Base-by-base conservation (phyloP, 2,797 vertebrate species). In the Myripristis murdjan region DNA sequence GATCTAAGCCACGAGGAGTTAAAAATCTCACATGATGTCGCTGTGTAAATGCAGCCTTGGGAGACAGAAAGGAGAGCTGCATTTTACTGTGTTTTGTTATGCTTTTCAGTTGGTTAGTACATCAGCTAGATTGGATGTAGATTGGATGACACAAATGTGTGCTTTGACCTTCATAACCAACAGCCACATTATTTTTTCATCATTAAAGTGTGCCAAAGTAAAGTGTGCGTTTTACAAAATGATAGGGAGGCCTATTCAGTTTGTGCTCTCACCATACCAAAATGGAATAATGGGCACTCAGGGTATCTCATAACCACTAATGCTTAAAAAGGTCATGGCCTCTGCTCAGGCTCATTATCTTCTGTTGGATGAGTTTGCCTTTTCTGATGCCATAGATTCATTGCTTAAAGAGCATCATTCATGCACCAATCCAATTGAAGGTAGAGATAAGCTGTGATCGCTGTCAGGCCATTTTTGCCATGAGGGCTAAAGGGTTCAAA, bases 381-480 rank as follows among this genome's bases (percentile, higher is more conserved):
- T 84, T 81, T 77, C 72, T 47, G 49, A 31, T 82, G 74, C 67
- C 67, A 67, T 55, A 47, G 75, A 88, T 82, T 77, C 65, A 73
- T 84, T 83, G 83, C 62, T 53, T 65, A 44, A 73, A 62, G 70
- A 82, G 77, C 74, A 70, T 90, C 73, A 77, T 91, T 87, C 75
- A 82, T 44, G 44, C 35, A 55, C 62, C 69, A 73, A 83, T 84
- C 72, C 77, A 85, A 88, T 88, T 58, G 51, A 66, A 79, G 75
- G 68, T 59, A 53, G 66, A 87, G 90, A 91, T 92, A 88, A 93
- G 83, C 75, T 5, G 64, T 47, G 77, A 85, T 79, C 71, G 64
- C 73, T 81, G 81, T 83, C 84, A 72, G 73, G 35, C 73, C 66
- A 56, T 81, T 73, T 63, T 82, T 76, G 75, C 76, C 71, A n/a